Conservation (phyloP, 2,888 invertebrate genomes). For the Cantharis nigra region DNA sequence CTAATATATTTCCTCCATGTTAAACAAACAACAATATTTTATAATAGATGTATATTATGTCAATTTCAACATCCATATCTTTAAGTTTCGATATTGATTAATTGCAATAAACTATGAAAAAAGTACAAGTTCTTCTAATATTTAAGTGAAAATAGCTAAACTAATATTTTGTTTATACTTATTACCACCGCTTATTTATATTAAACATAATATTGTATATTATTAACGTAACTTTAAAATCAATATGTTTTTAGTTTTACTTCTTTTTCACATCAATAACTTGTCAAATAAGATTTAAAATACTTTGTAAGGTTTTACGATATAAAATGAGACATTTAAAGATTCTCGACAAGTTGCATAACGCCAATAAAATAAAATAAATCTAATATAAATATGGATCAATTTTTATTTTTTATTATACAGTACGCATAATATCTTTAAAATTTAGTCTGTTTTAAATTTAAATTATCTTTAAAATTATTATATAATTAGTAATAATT, state of each 20-base stretch:
- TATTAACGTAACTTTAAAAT: not conserved
- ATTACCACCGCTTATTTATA: not conserved
- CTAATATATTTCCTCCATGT: not conserved
- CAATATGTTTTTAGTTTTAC: not conserved
- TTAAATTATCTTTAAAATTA: too few relatives aligned
- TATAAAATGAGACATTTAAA: not conserved
- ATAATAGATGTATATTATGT: not conserved
- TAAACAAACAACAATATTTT: not conserved
- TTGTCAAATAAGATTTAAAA: not conserved
- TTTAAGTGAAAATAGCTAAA: not conserved
- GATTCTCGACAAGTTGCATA: not conserved
- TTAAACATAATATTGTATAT: not conserved
- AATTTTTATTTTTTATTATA: not conserved
- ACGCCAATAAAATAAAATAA: not conserved
- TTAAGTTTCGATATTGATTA: not conserved
- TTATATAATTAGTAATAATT: too few relatives aligned
- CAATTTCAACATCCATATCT: not conserved
- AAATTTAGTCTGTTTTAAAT: too few relatives aligned
- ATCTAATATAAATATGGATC: not conserved
- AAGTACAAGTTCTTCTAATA: too few relatives aligned
- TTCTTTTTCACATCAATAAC: not conserved
- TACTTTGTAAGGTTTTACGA: not conserved
- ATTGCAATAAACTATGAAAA: not conserved
- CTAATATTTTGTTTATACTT: not conserved
- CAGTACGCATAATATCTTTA: too few relatives aligned